Percentiles rank a stretch among this genome's conserved stretches.
These are phyloP conservation scores for Callaeas wilsoni DNA, from an alignment of 2,113 vertebrate genomes.

Conservation along the genomic window DNA sequence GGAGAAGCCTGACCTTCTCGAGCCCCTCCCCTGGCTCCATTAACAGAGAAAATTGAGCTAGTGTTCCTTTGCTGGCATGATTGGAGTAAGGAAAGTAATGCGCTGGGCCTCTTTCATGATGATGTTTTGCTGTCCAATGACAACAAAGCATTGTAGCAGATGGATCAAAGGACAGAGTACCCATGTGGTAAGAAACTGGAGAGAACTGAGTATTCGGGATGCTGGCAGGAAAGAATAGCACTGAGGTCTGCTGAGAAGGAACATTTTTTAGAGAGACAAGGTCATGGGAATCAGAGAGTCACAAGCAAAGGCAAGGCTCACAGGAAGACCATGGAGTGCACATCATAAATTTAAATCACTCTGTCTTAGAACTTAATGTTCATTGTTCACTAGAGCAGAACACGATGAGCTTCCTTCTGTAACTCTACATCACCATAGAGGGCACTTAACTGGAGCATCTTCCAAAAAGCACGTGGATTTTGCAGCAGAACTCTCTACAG, in stretches of 20 bases:
- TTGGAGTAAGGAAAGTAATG: not conserved
- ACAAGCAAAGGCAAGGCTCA: not conserved
- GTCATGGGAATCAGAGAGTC: conserved; percentile 38
- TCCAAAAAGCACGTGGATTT: not conserved
- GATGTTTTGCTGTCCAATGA: not conserved
- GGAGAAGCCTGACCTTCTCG: not conserved
- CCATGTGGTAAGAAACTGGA: not conserved
- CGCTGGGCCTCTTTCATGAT: not conserved
- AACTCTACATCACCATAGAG: not conserved
- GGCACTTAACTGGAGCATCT: not conserved
- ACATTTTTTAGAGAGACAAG: not conserved
- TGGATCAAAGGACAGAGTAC: not conserved
- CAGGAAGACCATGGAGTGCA: conserved; percentile 11
- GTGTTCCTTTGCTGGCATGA: not conserved
- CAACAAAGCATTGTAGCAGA: not conserved
- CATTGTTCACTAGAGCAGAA: not conserved
- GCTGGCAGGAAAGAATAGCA: not conserved
- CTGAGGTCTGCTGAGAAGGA: conserved; percentile 8
- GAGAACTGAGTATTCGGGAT: not conserved
- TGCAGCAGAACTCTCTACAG: not conserved
- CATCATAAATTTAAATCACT: conserved; percentile 19
- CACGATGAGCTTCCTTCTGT: not conserved
- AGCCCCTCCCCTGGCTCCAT: not conserved
- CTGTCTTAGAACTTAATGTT: not conserved
- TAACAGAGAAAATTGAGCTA: not conserved